Percentiles rank a stretch among this genome's conserved stretches.
These are phyloP conservation scores for Apotomis turbidana DNA, from an alignment of 2,888 invertebrate species.

Conservation along the genomic window DNA sequence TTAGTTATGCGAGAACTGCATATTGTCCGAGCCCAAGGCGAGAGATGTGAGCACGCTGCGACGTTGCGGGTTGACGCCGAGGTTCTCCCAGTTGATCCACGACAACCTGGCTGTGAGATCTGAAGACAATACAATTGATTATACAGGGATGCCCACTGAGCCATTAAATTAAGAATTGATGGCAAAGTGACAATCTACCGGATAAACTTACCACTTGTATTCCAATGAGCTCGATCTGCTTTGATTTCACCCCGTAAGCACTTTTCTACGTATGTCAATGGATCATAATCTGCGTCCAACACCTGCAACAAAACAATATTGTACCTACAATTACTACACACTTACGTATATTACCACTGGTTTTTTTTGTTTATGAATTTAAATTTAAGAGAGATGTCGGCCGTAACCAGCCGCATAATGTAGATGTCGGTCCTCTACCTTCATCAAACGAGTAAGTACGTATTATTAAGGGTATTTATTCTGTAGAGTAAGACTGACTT, in stretches of 20 bases:
- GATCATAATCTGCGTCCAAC: constrained; percentile 94
- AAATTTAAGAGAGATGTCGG: too few relatives aligned
- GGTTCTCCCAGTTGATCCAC: constrained; percentile 99
- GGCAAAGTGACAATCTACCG: too few relatives aligned
- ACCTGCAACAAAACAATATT: constrained; percentile 72
- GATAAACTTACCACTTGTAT: constrained; percentile 92
- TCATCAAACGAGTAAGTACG: too few relatives aligned
- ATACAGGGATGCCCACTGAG: too few relatives aligned
- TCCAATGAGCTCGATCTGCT: constrained; percentile 96
- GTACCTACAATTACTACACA: too few relatives aligned
- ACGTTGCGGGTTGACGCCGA: constrained; percentile 96
- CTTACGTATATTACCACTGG: too few relatives aligned
- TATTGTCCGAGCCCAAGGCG: constrained; percentile 89
- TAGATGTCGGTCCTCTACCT: too few relatives aligned
- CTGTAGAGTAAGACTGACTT: neutral
- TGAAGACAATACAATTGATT: constrained; percentile 63
- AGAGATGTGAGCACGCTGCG: constrained; percentile 92
- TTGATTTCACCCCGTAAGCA: constrained; percentile 95
- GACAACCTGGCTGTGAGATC: constrained; percentile 98
- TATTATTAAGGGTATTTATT: too few relatives aligned
- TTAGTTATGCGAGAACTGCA: constrained; percentile 77
- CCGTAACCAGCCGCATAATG: too few relatives aligned
- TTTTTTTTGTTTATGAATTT: too few relatives aligned
- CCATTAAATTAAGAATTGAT: too few relatives aligned
- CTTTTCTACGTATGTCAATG: constrained; percentile 96